Base-by-base conservation (phyloP, 2,113 vertebrate genomes). In the Menidia beryllina region DNA sequence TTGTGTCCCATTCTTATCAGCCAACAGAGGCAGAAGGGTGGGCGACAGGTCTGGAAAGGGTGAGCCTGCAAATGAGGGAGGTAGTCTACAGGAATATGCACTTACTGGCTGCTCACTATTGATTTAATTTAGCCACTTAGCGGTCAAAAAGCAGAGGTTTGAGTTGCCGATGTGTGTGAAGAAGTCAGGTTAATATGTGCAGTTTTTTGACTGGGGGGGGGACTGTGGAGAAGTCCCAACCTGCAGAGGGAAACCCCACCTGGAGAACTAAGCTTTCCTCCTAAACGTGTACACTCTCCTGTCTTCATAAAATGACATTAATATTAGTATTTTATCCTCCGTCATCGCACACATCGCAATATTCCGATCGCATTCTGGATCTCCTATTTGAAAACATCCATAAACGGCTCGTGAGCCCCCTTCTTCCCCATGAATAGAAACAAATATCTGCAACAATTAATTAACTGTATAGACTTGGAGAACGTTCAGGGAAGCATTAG, bases 1-100 rank as follows among this genome's bases (percentile, higher is more conserved):
- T 94, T 95, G 95, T 95, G 95, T 96, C 78, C 88, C 94, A 93
- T 96, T 95, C 94, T 94, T 87, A 95, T 96, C 95, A 95, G 94
- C 94, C 95, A 95, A 92, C 94, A 91, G 93, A 94, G 93, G 93
- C 83, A 93, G 88, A 89, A 89, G 84, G 94, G 89, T 92, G 88
- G 82, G 83, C 69, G 79, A 81, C 83, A 84, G 83, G 84, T 84
- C 82, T 86, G 77, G 48, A 63, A 76, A 79, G 65, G 72, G 66
- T 69, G 78, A 81, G 85, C 72, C 77, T 81, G 60, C 63, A 79
- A 84, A 77, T 14, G 47, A 76, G 65, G 52, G 58, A 72, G 52
- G 65, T 30, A 25, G 55, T 38, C 56, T 39, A 36, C 38, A 80
- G 59, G 77, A 75, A 66, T 77, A 73, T 75, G 43, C 43, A 55